Percentiles rank a stretch among this genome's conserved stretches.
These are phyloP conservation scores for Protodeltote pygarga DNA, from an alignment of 2,888 invertebrate species.

Conservation along the genomic window DNA sequence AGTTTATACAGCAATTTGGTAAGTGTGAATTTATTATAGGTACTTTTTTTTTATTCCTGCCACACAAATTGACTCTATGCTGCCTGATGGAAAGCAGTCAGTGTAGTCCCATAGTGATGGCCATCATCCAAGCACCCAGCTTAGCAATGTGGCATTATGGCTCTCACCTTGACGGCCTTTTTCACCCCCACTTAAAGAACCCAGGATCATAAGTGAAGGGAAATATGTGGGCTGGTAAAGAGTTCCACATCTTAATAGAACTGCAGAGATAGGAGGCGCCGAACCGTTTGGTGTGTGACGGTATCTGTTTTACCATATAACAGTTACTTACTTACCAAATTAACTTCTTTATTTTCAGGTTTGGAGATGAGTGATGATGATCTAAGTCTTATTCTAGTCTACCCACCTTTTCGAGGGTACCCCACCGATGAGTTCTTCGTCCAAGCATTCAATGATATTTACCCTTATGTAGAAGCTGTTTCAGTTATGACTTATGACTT, in stretches of 20 bases:
- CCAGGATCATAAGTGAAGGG: too few relatives aligned
- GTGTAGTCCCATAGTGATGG: too few relatives aligned
- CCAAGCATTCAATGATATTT: slow-evolving; percentile 92
- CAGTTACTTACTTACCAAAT: background rate
- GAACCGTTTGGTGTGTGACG: too few relatives aligned
- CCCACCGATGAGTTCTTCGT: slow-evolving; percentile 90
- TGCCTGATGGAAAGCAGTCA: too few relatives aligned
- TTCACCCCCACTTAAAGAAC: too few relatives aligned
- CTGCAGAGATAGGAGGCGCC: too few relatives aligned
- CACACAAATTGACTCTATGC: background rate
- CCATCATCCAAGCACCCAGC: too few relatives aligned
- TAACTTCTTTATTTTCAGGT: slow-evolving; percentile 69
- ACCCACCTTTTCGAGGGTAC: slow-evolving; percentile 91
- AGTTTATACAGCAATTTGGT: slow-evolving; percentile 89
- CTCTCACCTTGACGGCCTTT: too few relatives aligned
- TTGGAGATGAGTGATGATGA: slow-evolving; percentile 84
- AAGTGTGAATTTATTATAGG: slow-evolving; percentile 50
- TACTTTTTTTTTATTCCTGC: background rate
- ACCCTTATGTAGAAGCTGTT: slow-evolving; percentile 93
- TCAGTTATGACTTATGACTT: slow-evolving; percentile 99
- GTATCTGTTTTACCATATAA: too few relatives aligned
- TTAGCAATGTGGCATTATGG: too few relatives aligned
- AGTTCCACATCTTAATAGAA: too few relatives aligned
- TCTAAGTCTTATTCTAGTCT: slow-evolving; percentile 90
- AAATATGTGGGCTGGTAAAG: too few relatives aligned